Evolutionary conservation across 2,888 invertebrate species (phyloP).

Genomic region (Chrysina gloriosa): DNA sequence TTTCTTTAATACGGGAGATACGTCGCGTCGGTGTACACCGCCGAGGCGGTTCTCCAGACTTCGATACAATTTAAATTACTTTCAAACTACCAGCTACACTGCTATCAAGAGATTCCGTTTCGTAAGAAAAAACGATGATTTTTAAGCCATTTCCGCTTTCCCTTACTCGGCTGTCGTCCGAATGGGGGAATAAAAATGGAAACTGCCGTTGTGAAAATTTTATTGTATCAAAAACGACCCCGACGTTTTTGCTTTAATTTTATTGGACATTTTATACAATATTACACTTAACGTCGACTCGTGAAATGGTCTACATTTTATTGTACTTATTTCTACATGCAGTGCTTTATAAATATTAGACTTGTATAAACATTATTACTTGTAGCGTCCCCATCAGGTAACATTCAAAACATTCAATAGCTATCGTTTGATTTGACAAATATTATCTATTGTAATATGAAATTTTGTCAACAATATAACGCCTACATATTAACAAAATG

Average conservation of each 20-base stretch:
- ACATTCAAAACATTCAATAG: no score
- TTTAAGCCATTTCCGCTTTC: conserved; percentile 40
- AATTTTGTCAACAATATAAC: no score
- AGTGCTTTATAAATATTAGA: background rate
- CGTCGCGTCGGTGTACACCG: conserved; percentile 36
- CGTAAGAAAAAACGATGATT: conserved; percentile 37
- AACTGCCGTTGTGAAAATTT: conserved; percentile 22
- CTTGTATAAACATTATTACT: no score
- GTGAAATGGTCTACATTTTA: background rate
- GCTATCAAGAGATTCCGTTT: conserved; percentile 41
- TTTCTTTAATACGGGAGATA: conserved; percentile 47
- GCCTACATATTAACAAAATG: no score
- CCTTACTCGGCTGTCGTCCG: conserved; percentile 27
- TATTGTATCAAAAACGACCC: conserved; percentile 23
- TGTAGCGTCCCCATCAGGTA: no score
- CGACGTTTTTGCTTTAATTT: conserved; percentile 15
- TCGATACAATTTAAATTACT: conserved; percentile 43
- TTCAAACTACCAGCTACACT: conserved; percentile 41
- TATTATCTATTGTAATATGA: no score
- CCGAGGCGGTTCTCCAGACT: conserved; percentile 26
- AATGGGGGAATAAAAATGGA: conserved; percentile 32
- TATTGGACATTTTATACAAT: background rate
- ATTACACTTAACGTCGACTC: background rate
- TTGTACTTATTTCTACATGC: background rate
- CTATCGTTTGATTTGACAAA: no score